Evolutionary conservation across 2,888 invertebrate species (phyloP).

Genomic region (Acleris literana): DNA sequence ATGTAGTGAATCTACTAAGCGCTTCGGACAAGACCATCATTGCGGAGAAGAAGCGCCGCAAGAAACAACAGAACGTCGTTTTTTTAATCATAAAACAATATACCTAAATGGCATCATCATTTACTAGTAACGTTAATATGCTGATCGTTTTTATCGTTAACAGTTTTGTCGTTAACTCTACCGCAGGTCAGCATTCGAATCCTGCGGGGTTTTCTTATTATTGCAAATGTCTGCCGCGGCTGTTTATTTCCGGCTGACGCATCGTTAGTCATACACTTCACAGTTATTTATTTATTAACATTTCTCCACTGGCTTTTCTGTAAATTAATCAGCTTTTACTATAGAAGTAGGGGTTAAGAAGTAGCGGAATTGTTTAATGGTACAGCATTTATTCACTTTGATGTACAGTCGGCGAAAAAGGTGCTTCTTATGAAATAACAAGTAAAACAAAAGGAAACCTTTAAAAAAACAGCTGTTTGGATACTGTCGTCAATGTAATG

Average conservation of each 20-base stretch:
- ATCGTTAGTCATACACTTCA: conserved; percentile 42
- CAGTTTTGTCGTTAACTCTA: conserved; percentile 13
- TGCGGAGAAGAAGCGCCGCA: too few species aligned
- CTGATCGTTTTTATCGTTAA: background rate
- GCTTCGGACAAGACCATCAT: too few species aligned
- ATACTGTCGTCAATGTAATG: too few species aligned
- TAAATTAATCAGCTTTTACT: conserved; percentile 17
- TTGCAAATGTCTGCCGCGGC: conserved; percentile 21
- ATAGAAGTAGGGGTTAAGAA: background rate
- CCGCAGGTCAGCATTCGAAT: conserved; percentile 29
- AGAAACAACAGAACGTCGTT: too few species aligned
- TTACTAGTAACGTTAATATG: background rate
- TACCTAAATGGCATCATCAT: too few species aligned
- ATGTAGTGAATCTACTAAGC: too few species aligned
- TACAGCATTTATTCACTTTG: background rate
- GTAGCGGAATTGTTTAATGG: background rate
- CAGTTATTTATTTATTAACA: conserved; percentile 9
- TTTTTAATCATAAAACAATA: too few species aligned
- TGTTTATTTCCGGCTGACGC: conserved; percentile 42
- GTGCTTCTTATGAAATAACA: too few species aligned
- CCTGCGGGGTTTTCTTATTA: conserved; percentile 38
- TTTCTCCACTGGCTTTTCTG: conserved; percentile 24
- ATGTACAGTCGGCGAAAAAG: too few species aligned
- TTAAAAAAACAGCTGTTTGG: too few species aligned
- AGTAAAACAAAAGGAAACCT: too few species aligned